Conservation (phyloP, 2,888 invertebrate genomes). For the Agapostemon virescens region DNA sequence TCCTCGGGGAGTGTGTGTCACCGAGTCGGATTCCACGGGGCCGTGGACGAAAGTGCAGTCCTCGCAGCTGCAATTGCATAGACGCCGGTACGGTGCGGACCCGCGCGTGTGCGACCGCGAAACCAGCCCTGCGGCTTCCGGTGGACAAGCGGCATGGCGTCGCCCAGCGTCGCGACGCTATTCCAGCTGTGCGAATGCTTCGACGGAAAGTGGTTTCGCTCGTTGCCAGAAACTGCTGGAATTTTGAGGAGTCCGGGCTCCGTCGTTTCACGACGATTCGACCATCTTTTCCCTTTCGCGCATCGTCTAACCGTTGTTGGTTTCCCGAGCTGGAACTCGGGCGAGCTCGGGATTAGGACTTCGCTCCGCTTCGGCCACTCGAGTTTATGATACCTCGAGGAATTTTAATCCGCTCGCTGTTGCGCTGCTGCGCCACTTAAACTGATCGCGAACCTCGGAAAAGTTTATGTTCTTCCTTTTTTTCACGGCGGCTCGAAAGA, state of each 20-base stretch:
- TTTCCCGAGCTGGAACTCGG: not conserved
- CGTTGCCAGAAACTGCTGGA: slow-evolving; percentile 48
- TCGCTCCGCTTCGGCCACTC: not conserved
- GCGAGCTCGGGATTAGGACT: not conserved
- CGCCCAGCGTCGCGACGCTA: slow-evolving; percentile 35
- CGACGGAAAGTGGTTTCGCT: slow-evolving; percentile 59
- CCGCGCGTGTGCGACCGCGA: slow-evolving; percentile 37
- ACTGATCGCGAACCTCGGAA: not conserved
- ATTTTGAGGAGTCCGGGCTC: slow-evolving; percentile 38
- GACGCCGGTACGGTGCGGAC: slow-evolving; percentile 36
- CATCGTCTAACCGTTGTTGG: not conserved
- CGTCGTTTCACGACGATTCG: not conserved
- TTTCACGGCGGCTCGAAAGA: too few relatives aligned
- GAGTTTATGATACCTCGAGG: not conserved
- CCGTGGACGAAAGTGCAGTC: slow-evolving; percentile 49
- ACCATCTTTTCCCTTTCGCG: not conserved
- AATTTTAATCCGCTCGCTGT: not conserved
- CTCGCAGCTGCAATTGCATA: slow-evolving; percentile 58
- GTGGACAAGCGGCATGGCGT: slow-evolving; percentile 46
- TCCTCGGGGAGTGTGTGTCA: slow-evolving; percentile 52
- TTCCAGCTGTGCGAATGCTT: slow-evolving; percentile 54
- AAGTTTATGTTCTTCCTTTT: not conserved
- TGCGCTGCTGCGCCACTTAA: not conserved
- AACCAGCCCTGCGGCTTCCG: slow-evolving; percentile 59
- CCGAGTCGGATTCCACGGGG: slow-evolving; percentile 61